Percentiles rank a stretch among this genome's conserved stretches.
Evolutionary conservation across 1,140 invertebrate genomes (phyloP).

Genomic region (Rhyzopertha dominica): DNA sequence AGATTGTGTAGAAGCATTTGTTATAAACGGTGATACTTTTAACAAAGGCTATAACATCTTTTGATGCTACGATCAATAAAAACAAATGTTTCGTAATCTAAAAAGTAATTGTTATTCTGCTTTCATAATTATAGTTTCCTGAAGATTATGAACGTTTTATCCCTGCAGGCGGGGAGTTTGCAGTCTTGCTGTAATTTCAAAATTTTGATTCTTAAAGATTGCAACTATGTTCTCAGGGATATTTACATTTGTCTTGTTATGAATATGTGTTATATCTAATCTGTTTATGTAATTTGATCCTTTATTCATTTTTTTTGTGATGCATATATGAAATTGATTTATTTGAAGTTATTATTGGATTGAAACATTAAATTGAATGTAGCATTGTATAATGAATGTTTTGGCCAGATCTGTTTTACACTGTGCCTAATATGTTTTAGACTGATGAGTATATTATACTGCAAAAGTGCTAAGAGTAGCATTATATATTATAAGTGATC

Average conservation of each 20-base stretch:
- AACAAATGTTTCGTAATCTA: constrained; percentile 21
- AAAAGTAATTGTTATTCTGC: constrained; percentile 18
- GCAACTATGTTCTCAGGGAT: constrained; percentile 16
- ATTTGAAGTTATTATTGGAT: constrained; percentile 6
- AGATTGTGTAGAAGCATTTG: too few relatives aligned
- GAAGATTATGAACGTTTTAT: constrained; percentile 12
- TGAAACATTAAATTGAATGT: constrained; percentile 13
- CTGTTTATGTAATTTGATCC: constrained; percentile 1
- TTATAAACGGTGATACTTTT: too few relatives aligned
- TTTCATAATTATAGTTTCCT: constrained; percentile 18
- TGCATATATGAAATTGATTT: constrained; percentile 2
- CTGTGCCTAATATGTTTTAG: constrained; percentile 43
- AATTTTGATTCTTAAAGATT: constrained; percentile 15
- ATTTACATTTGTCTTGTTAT: constrained; percentile 7
- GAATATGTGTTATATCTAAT: neutral
- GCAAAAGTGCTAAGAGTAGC: constrained; percentile 36
- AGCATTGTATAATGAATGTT: constrained; percentile 30
- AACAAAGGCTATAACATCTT: too few relatives aligned
- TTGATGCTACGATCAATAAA: too few relatives aligned
- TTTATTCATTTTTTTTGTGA: constrained; percentile 11
- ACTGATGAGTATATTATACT: constrained; percentile 30
- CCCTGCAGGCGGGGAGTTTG: constrained; percentile 14
- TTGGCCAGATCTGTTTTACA: constrained; percentile 34
- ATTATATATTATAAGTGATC: constrained; percentile 33
- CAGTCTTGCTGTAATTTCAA: constrained; percentile 9